These are phyloP conservation scores for Lagopus muta DNA, from an alignment of 2,113 vertebrate species.

Conservation along the genomic window DNA sequence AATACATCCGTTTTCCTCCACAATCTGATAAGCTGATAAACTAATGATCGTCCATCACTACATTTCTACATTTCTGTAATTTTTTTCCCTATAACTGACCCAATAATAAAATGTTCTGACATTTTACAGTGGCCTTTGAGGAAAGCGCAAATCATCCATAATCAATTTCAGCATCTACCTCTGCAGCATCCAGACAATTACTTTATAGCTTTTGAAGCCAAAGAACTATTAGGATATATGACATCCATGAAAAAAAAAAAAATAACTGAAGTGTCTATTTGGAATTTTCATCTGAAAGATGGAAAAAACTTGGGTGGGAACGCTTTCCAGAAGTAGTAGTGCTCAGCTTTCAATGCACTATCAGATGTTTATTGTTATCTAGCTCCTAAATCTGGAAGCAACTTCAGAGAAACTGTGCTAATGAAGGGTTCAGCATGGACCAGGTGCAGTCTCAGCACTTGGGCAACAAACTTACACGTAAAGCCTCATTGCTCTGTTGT, in stretches of 20 bases:
- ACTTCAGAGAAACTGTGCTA: neutral
- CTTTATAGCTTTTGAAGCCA: neutral
- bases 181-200: neutral
- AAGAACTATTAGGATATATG: neutral
- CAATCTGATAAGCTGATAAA: neutral
- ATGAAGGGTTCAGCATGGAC: neutral
- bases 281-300: neutral
- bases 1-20: neutral
- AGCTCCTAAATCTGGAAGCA: neutral
- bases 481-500: neutral
- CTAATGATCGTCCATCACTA: neutral
- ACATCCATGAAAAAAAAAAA: neutral
- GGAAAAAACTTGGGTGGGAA: neutral
- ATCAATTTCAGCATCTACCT: neutral
- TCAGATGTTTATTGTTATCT: rapidly evolving
- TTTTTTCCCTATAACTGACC: neutral
- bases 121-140: constrained; percentile 14
- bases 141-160: neutral
- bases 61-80: neutral
- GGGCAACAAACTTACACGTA: neutral
- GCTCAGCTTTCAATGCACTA: neutral
- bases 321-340: neutral
- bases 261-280: neutral
- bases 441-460: rapidly evolving
- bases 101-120: neutral